These are phyloP conservation scores for Scaptomyza polygonia DNA, from an alignment of 2,888 invertebrate species.

Conservation along the genomic window DNA sequence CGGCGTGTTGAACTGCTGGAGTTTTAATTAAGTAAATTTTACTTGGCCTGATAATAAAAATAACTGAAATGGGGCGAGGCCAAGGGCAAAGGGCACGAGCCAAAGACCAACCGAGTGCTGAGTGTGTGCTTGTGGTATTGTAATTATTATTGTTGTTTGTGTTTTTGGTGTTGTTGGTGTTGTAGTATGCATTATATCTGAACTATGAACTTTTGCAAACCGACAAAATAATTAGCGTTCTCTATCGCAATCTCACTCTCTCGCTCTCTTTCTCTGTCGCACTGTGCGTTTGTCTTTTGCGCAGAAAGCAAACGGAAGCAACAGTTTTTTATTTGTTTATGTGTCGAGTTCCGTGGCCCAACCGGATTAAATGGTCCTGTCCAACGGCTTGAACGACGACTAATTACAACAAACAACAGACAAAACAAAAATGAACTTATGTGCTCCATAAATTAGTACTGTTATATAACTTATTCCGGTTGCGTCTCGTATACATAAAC, in stretches of 20 bases:
- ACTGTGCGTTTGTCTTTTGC: conserved; percentile 15
- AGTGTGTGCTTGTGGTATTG: conserved; percentile 45
- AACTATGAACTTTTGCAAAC: conserved; percentile 76
- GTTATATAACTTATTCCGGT: conserved; percentile 63
- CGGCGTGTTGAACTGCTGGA: conserved; percentile 35
- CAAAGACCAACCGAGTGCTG: conserved; percentile 19
- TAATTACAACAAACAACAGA: conserved; percentile 74
- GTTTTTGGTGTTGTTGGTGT: conserved; percentile 6
- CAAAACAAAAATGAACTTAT: conserved; percentile 77
- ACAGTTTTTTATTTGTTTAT: conserved; percentile 78
- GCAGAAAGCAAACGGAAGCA: conserved; percentile 66
- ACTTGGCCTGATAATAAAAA: conserved; percentile 74
- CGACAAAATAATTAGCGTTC: conserved; percentile 78
- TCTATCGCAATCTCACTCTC: conserved; percentile 20
- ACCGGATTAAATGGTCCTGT: conserved; percentile 66
- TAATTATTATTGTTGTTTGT: conserved; percentile 44
- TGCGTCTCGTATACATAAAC: conserved; percentile 17
- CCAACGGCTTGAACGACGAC: conserved; percentile 72
- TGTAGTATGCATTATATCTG: conserved; percentile 54
- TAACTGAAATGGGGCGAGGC: conserved; percentile 45
- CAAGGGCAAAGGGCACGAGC: conserved; percentile 7
- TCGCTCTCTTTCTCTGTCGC: neutral
- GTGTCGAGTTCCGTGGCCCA: conserved; percentile 43
- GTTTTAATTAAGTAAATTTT: conserved; percentile 76
- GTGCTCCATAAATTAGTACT: conserved; percentile 74